These are phyloP conservation scores for Pituophis catenifer DNA, from an alignment of 2,113 vertebrate genomes.

Conservation along the genomic window DNA sequence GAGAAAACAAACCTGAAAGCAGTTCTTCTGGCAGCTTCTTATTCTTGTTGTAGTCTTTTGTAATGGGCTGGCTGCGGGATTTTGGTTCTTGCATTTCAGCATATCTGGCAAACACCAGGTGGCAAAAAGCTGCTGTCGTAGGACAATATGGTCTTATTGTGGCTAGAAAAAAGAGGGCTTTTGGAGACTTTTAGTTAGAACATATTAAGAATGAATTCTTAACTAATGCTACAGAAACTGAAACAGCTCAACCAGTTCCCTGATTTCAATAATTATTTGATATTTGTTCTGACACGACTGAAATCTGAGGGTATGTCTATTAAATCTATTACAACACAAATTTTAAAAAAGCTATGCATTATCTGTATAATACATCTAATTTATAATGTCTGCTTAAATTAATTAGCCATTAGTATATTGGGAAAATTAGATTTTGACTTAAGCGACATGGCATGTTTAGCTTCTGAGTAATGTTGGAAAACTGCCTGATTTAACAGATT, in stretches of 20 bases:
- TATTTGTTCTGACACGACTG: conserved; percentile 90
- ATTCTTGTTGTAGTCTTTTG: background rate
- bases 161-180: background rate
- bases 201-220: background rate
- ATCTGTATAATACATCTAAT: background rate
- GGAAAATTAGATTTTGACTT: background rate
- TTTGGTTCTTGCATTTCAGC: background rate
- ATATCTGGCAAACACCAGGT: background rate
- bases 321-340: background rate
- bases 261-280: conserved; percentile 96
- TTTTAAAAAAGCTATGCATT: background rate
- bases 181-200: background rate
- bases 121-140: background rate
- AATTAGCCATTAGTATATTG: background rate
- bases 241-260: conserved; percentile 95
- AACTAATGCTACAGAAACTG: conserved; percentile 77
- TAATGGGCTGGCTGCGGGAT: background rate
- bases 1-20: background rate
- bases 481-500: background rate
- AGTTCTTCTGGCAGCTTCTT: background rate
- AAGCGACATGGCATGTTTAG: background rate
- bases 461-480: background rate
- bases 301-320: conserved; percentile 84
- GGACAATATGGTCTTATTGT: background rate
- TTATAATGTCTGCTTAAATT: background rate